Base-by-base conservation (phyloP, 1,140 invertebrate genomes). In the Ceratitis capitata region DNA sequence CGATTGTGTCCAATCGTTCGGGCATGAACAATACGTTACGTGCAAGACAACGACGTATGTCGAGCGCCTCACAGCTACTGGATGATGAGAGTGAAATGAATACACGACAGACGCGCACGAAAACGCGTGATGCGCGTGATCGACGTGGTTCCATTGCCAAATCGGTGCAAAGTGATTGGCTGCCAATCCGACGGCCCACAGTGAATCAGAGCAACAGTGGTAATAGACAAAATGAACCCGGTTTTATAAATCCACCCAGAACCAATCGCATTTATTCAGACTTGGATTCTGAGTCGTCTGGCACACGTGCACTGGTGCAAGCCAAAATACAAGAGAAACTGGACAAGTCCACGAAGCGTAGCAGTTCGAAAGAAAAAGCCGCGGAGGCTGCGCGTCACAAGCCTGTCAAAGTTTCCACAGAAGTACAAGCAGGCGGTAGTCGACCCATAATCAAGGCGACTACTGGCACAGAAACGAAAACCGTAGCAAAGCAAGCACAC, bases 311-410 rank as follows among this genome's bases (percentile, higher is more conserved):
- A 5, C 61, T 92, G 35, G 91, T 92, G 0, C 91, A 92, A 84
- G 91, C 91, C 0, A 92, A 92, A 85, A 92, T 92, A 7, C 90
- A 89, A 61, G 89, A 92, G 84, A 92, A 92, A 83, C 86, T 92
- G 14, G 83, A 64, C 10, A 61, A 26, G 32, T 23, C 32, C 16
- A 61, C 51, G 42, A 64, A 83, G 26, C 82, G 49, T 32, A 83
- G 82, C 82, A 83, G 49, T 53, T 83, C 82, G 26, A 83, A 32
- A 19, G 82, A 83, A 23, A 51, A 32, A 23, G 29, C 10, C n/a
- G 83, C 29, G 51, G 85, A 23, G 87, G 85, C 56, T 56, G 51
- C 82, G 0, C 86, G 86, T 3, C 58, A 74, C 0, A 89, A 87
- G 45, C 58, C 88, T 86, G 7, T 39, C 74, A 86, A 87, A 29